These are phyloP conservation scores for Drosophila heteroneura DNA, from an alignment of 2,888 invertebrate species.

Conservation along the genomic window DNA sequence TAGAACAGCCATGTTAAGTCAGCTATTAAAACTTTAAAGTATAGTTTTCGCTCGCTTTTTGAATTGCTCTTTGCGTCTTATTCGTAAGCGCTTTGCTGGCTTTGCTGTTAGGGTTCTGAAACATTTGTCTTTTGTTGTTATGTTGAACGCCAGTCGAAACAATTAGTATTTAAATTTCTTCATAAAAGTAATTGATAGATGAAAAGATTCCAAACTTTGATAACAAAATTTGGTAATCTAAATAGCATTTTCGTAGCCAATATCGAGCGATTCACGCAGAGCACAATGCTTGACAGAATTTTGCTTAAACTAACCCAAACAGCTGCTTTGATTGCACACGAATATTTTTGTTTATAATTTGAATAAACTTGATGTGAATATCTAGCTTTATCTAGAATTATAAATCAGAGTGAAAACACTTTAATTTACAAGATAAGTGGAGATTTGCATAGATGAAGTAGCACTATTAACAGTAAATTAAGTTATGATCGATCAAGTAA, in stretches of 20 bases:
- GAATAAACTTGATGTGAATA: background rate
- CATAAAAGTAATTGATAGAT: background rate
- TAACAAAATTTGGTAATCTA: background rate
- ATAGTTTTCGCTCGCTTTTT: background rate
- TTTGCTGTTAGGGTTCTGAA: background rate
- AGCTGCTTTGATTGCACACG: slow-evolving; percentile 20
- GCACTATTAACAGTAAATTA: background rate
- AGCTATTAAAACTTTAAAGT: background rate
- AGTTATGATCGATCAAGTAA: slow-evolving; percentile 10
- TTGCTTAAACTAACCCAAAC: slow-evolving; percentile 27
- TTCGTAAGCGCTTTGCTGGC: slow-evolving; percentile 24
- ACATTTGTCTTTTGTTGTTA: background rate
- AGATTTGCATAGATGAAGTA: slow-evolving; percentile 1
- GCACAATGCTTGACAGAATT: slow-evolving; percentile 18
- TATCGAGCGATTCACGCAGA: slow-evolving; percentile 14
- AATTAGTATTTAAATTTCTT: background rate
- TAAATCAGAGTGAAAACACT: background rate
- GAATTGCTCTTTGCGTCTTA: background rate
- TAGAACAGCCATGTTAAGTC: background rate
- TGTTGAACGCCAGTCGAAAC: background rate
- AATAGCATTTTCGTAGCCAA: background rate
- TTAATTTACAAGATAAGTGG: slow-evolving; percentile 4
- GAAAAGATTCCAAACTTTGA: background rate
- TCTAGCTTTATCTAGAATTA: background rate
- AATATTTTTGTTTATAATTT: slow-evolving; percentile 2